Evolutionary conservation across 2,113 vertebrate species (phyloP), one percentile per base, ranked within the genome.

Genomic region (Cochlearius cochlearius): DNA sequence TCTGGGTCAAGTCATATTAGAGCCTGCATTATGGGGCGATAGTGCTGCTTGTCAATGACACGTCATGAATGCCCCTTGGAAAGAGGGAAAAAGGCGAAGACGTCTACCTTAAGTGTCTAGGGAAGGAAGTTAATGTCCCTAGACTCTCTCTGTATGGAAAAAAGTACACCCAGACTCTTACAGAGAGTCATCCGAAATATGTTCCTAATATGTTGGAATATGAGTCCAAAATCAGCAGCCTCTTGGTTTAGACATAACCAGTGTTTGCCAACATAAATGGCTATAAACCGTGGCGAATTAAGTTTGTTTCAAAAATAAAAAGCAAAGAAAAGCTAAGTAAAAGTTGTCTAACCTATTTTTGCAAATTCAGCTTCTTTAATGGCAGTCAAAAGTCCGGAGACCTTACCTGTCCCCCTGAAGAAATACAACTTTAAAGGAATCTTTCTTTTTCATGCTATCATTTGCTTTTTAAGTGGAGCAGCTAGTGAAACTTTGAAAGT

Each of bases 401-500:
- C 5, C 13, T 82, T 76, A 87, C 77, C 69, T 90, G 90, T 78
- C 9, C 34, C 29, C 23, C 15, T 82, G 62, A 92, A 94, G 74
- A 91, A 88, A 79, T 21, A 26, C 3, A 58, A 23, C 64, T 93
- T 88, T 94, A 92, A 97, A 75, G 25, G 17, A 76, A 50, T 88
- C 56, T 34, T 78, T 75, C 50, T 68, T 91, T 96, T 89, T 86
- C 47, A 43, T 83, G 22, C 32, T 76, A 80, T 88, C 72, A 41
- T 92, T 73, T 67, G 38, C 55, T 83, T 90, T 90, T 93, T 88
- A 96, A 95, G 47, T 95, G 47, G 95, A 96, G 71, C 88, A 96
- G 55, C 53, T 77, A 90, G 6, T 36, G 59, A 86, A 96, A 86
- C 63, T 96, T 74, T 56, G 72, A 77, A 97, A 97, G 71, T 94